Base-by-base conservation (phyloP, 1,140 invertebrate genomes). In the Zaprionus africanus region DNA sequence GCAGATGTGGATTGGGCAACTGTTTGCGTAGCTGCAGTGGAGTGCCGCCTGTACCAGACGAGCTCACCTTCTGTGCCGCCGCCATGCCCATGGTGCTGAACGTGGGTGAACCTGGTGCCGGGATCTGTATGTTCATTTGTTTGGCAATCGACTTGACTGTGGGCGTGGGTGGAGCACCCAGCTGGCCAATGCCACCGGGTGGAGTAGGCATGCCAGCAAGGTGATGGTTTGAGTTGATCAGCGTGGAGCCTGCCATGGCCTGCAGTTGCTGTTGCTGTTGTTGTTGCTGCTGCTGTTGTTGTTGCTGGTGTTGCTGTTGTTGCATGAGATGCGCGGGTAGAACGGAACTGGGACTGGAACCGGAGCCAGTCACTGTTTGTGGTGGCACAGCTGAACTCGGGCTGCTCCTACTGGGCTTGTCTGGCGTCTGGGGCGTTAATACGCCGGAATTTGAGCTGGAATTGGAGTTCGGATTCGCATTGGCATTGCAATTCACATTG, bases 131-230 rank as follows among this genome's bases (percentile, higher is more conserved):
- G 43, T 92, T 92, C 91, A 92, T 92, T 57, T 92, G 91, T 78
- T 92, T 92, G 78, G 91, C 91, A 71, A 92, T 92, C 58, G 91
- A 91, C 59, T 87, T 92, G 12, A 92, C 91, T 31, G 82, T 91
- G 51, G 91, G 91, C 49, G 91, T 83, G 19, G 91, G 91, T 26
- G 91, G 91, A 7, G 91, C 91, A 9, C 91, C 91, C 68, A 92
- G 38, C 31, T 19, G 91, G 82, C 59, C 31, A 34, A 91, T 79
- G 61, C 65, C 77, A 17, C 63, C 61, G n/a, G 81, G 78, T 38
- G 85, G 84, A 41, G 80, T 63, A 6, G 87, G 75, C 2, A 63
- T 75, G 12, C 73, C 68, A 36, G 75, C 74, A 67, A 90, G 58
- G 41, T 79, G 81, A 76, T 90, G 85, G 68, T 91, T 92, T 9